Conservation (phyloP, 2,113 vertebrate genomes). For the Pterocles gutturalis region DNA sequence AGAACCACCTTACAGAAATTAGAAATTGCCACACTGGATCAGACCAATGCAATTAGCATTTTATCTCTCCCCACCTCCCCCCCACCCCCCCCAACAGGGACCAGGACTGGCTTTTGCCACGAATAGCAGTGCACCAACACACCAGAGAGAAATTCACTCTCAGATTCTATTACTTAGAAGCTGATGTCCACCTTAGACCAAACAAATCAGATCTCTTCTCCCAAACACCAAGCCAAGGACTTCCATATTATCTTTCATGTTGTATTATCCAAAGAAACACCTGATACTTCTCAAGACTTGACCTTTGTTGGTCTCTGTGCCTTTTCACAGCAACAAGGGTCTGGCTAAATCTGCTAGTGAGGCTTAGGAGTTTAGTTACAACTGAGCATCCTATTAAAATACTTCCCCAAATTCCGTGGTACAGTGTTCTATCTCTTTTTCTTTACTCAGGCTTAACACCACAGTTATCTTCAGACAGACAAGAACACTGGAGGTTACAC, state of each 20-base stretch:
- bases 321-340: neutral
- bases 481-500: neutral
- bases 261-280: neutral
- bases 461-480: neutral
- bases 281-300: neutral
- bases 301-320: neutral
- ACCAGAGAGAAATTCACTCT: neutral
- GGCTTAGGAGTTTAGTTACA: neutral
- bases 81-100: fast-evolving
- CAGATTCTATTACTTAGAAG: neutral
- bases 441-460: neutral
- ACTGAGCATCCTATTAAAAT: neutral
- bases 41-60: neutral
- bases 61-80: too few relatives aligned
- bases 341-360: neutral
- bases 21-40: neutral
- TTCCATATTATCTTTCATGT: neutral
- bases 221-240: neutral
- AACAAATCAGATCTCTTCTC: neutral
- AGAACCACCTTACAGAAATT: neutral
- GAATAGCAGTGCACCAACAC: neutral
- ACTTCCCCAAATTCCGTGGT: neutral
- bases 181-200: neutral
- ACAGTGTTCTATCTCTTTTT: neutral
- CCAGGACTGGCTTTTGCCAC: neutral